Evolutionary conservation across 2,888 invertebrate genomes (phyloP).

Genomic region (Sialis lutaria): DNA sequence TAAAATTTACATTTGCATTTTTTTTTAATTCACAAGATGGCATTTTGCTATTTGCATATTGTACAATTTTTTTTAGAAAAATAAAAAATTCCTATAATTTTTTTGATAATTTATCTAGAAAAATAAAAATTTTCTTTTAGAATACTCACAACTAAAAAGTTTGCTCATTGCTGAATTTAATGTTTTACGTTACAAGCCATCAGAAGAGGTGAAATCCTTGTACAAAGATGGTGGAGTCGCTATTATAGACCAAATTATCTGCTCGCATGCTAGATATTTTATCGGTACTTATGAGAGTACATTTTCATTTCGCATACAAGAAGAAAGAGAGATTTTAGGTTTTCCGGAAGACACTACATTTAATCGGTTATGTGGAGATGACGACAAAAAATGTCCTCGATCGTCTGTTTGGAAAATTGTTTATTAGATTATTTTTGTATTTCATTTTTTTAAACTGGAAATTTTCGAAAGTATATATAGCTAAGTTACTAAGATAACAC

Average conservation of each 20-base stretch:
- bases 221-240: slow-evolving; percentile 75
- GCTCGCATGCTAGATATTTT: slow-evolving; percentile 72
- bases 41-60: not conserved
- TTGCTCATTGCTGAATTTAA: slow-evolving; percentile 22
- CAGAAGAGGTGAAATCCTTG: slow-evolving; percentile 26
- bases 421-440: slow-evolving; percentile 23
- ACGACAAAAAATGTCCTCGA: slow-evolving; percentile 45
- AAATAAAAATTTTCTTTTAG: slow-evolving; percentile 18
- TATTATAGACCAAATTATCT: slow-evolving; percentile 90
- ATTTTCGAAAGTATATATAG: too few relatives aligned
- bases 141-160: slow-evolving; percentile 29
- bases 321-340: slow-evolving; percentile 90
- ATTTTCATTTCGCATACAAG: slow-evolving; percentile 91
- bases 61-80: not conserved
- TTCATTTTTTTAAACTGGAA: too few relatives aligned
- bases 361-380: slow-evolving; percentile 62
- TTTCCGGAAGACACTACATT: slow-evolving; percentile 68
- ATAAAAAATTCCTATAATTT: not conserved
- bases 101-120: slow-evolving; percentile 8
- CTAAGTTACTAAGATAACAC: too few relatives aligned
- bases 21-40: too few relatives aligned
- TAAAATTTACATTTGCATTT: too few relatives aligned
- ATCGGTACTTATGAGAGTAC: slow-evolving; percentile 91
- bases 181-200: slow-evolving; percentile 27
- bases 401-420: slow-evolving; percentile 65